A percentile compares a stretch with the other conserved stretches of the same genome.
Conservation (phyloP, 2,797 vertebrate genomes). For the Phoebastria nigripes region DNA sequence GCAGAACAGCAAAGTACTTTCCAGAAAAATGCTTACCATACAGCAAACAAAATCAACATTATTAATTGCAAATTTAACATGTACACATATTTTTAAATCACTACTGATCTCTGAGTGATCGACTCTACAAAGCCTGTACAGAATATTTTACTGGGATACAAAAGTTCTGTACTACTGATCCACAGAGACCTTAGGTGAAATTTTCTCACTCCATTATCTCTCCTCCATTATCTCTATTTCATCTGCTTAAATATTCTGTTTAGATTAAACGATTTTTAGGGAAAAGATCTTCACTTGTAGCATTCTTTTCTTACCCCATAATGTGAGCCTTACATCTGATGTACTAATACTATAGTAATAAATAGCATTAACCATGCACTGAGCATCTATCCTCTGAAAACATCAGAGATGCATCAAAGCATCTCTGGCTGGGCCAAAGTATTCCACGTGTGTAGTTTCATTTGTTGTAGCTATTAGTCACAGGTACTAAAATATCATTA, state of each 20-base stretch:
- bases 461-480: not conserved
- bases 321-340: not conserved
- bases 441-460: not conserved
- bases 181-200: fast-evolving
- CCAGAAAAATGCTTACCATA: not conserved
- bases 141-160: not conserved
- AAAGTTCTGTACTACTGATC: not conserved
- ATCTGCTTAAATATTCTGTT: not conserved
- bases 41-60: not conserved
- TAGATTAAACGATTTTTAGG: not conserved
- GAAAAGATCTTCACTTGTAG: not conserved
- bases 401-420: not conserved
- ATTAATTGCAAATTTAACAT: not conserved
- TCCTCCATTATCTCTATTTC: not conserved
- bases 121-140: not conserved
- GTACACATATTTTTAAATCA: not conserved
- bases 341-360: not conserved
- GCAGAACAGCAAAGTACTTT: not conserved
- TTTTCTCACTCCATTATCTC: not conserved
- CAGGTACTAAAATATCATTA: not conserved
- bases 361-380: not conserved
- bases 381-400: not conserved
- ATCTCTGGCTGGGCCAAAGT: not conserved
- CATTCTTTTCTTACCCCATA: not conserved
- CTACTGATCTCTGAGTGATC: not conserved